phyloP scores from a whole-genome alignment of 2,888 invertebrate genomes.

The Kryphioiulus occultus region DNA sequence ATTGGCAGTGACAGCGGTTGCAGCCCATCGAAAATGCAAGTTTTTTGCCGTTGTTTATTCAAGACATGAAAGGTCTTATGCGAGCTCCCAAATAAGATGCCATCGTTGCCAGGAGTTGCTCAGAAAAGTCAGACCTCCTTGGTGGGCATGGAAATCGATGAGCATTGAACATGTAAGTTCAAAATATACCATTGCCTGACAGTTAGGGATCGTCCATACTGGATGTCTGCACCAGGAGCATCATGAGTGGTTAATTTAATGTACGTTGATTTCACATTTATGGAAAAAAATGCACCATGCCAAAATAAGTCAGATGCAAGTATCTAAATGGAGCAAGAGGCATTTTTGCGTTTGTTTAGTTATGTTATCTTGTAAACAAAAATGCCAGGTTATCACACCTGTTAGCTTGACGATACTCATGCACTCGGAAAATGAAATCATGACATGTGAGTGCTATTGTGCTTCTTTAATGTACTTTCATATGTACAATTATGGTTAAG shows the following conservation, averaged over 20 bases:
- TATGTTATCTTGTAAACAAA: no score
- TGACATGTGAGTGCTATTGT: no score
- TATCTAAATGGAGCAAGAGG: no score
- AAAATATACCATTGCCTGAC: background rate
- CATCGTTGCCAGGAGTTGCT: background rate
- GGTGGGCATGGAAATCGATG: constrained; percentile 2
- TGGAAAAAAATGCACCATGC: background rate
- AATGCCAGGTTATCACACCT: no score
- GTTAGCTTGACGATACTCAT: no score
- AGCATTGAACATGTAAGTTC: background rate
- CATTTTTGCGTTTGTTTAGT: no score
- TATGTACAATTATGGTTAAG: background rate
- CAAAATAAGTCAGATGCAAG: no score
- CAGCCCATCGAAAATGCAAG: background rate
- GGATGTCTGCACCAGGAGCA: background rate
- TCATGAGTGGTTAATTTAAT: no score
- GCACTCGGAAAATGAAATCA: no score
- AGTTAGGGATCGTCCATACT: background rate
- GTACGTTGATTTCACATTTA: background rate
- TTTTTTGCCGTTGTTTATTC: constrained; percentile 24
- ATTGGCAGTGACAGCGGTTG: background rate
- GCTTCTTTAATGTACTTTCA: no score
- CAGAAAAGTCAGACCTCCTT: background rate
- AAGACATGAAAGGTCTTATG: constrained; percentile 20
- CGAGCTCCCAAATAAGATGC: background rate